A percentile compares a stretch with the other conserved stretches of the same genome.
phyloP scores from a whole-genome alignment of 37 sponge, comb jelly and placozoan species.

The Hormiphora californensis region DNA sequence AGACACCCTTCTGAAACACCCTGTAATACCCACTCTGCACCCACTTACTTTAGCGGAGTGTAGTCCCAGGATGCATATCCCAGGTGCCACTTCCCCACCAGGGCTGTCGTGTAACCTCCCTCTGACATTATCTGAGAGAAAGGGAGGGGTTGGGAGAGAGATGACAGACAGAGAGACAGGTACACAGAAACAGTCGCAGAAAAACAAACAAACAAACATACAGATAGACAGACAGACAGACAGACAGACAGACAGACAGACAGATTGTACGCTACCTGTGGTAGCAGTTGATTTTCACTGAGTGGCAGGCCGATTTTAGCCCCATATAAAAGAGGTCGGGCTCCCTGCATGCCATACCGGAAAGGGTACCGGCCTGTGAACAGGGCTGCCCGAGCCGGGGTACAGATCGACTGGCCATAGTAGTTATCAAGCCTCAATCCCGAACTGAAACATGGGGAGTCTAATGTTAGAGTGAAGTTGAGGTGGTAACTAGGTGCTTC shows the following conservation, averaged over 20 bases:
- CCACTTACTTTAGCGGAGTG: conserved; percentile 30
- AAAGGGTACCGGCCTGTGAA: conserved; percentile 37
- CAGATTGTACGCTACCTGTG: background rate
- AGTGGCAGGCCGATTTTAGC: background rate
- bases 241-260: too few species aligned
- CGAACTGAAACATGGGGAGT: too few species aligned
- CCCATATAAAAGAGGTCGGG: conserved; percentile 6
- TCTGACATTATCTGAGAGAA: conserved; percentile 25
- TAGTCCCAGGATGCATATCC: conserved; percentile 15
- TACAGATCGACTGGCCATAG: conserved; percentile 18
- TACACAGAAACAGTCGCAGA: too few species aligned
- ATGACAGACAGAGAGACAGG: too few species aligned
- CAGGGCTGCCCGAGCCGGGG: conserved; percentile 38
- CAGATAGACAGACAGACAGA: too few species aligned
- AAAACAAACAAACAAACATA: too few species aligned
- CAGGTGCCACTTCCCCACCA: conserved; percentile 51
- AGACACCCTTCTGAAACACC: too few species aligned
- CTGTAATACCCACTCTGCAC: background rate
- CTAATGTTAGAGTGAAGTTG: too few species aligned
- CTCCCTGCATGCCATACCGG: conserved; percentile 45
- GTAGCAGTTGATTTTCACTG: background rate
- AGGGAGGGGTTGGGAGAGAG: too few species aligned
- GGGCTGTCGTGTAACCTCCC: conserved; percentile 1
- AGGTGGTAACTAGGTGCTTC: too few species aligned
- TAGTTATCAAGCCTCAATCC: background rate